A percentile compares a stretch with the other conserved stretches of the same genome.
These are phyloP conservation scores for Stichopus chloronotus DNA, from an alignment of 35 echinoderm and acorn worm species.

Conservation along the genomic window DNA sequence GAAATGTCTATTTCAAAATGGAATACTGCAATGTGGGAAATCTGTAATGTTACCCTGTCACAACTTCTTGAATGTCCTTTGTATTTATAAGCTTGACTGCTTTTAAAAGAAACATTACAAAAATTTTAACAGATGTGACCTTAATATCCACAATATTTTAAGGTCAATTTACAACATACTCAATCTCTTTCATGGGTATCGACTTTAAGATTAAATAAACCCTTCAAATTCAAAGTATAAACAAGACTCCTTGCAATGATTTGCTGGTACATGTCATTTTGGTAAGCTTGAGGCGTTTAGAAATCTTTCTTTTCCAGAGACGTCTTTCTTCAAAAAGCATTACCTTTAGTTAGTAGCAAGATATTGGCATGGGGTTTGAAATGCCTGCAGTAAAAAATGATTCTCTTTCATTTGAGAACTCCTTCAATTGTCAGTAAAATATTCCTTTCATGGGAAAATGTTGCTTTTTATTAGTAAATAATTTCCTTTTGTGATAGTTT, in stretches of 20 bases:
- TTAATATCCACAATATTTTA: not conserved
- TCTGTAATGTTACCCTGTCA: no score
- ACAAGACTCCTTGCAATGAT: not conserved
- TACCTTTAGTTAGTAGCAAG: not conserved
- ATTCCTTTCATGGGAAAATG: not conserved
- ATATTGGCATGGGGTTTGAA: not conserved
- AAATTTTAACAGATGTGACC: no score
- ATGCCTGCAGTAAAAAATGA: not conserved
- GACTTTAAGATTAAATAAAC: not conserved
- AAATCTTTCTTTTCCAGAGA: not conserved
- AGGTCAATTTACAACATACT: not conserved
- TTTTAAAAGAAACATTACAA: no score
- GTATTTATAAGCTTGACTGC: no score
- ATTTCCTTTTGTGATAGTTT: not conserved
- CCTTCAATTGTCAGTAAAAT: not conserved
- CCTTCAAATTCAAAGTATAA: not conserved
- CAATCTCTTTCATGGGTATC: not conserved
- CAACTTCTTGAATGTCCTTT: no score
- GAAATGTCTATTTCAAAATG: no score
- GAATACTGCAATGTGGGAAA: no score
- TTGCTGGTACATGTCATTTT: not conserved
- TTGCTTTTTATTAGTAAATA: not conserved
- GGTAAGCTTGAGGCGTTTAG: not conserved
- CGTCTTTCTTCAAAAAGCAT: not conserved
- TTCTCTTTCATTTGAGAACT: not conserved